These are phyloP conservation scores for Sclerodermus sp. DNA, from an alignment of 2,888 invertebrate genomes.

Conservation along the genomic window DNA sequence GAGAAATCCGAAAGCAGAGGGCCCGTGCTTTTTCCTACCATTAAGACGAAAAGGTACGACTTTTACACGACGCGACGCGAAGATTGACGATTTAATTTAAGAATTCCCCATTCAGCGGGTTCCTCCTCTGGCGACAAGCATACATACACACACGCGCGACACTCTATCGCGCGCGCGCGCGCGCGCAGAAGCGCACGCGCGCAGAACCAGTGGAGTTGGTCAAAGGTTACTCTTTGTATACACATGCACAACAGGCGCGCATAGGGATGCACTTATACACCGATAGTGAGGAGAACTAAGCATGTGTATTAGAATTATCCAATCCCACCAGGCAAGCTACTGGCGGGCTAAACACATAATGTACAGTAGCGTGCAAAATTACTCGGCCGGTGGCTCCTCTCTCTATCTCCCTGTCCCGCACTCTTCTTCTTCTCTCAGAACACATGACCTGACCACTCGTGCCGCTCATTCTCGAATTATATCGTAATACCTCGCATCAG, in stretches of 20 bases:
- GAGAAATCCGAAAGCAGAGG: too few relatives aligned
- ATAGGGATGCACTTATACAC: neutral
- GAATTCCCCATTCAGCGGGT: constrained; percentile 22
- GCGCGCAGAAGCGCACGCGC: too few relatives aligned
- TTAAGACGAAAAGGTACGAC: constrained; percentile 10
- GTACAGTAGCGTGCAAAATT: constrained; percentile 32
- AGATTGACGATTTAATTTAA: constrained; percentile 27
- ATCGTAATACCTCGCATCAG: too few relatives aligned
- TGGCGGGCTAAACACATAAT: constrained; percentile 27
- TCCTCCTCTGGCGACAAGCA: neutral
- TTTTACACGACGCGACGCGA: constrained; percentile 7
- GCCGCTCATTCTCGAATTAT: too few relatives aligned
- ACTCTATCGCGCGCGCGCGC: too few relatives aligned
- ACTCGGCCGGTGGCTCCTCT: constrained; percentile 2
- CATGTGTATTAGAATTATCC: constrained; percentile 45
- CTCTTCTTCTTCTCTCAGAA: neutral
- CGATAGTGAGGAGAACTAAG: constrained; percentile 18
- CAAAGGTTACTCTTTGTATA: too few relatives aligned
- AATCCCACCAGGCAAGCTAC: constrained; percentile 29
- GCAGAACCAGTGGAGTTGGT: too few relatives aligned
- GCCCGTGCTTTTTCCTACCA: constrained; percentile 1
- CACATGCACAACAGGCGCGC: neutral
- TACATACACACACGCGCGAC: too few relatives aligned
- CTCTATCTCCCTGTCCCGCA: neutral
- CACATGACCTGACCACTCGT: too few relatives aligned